phyloP scores from a whole-genome alignment of 2,888 invertebrate species.

The Caenorhabditis sp. region DNA sequence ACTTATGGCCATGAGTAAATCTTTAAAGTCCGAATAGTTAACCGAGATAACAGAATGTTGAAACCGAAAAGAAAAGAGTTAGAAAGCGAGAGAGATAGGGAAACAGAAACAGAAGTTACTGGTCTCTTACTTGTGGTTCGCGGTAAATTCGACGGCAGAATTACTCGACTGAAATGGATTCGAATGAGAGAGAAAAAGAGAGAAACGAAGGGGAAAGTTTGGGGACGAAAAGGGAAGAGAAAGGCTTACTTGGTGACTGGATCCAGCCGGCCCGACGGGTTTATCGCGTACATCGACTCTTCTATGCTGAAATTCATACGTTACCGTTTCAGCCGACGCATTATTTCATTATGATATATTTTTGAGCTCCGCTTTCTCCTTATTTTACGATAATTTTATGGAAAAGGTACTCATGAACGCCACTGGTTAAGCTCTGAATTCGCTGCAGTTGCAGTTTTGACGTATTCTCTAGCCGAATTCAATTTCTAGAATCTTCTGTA shows the following conservation, averaged over 20 bases:
- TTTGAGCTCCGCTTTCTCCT: too few species aligned
- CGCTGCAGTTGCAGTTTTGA: too few species aligned
- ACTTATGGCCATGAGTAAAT: too few species aligned
- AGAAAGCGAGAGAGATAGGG: slow-evolving; percentile 3
- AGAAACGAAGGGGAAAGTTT: not conserved
- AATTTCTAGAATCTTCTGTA: not conserved
- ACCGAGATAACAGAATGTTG: too few species aligned
- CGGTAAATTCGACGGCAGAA: slow-evolving; percentile 61
- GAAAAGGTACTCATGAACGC: too few species aligned
- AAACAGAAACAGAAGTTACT: not conserved
- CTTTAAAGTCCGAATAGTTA: too few species aligned
- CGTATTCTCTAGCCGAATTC: too few species aligned
- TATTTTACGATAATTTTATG: too few species aligned
- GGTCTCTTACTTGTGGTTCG: slow-evolving; percentile 59
- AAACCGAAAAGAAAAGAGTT: slow-evolving; percentile 24
- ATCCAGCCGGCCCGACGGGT: slow-evolving; percentile 73
- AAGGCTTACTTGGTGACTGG: slow-evolving; percentile 72
- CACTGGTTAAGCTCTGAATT: too few species aligned
- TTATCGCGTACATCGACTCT: slow-evolving; percentile 78
- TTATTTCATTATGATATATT: not conserved
- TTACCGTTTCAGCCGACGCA: not conserved
- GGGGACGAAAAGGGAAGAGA: not conserved
- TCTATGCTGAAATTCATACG: slow-evolving; percentile 68
- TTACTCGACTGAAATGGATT: slow-evolving; percentile 60
- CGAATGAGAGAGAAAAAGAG: not conserved